Evolutionary conservation across 1,140 invertebrate genomes (phyloP).

Genomic region (Parasteatoda tepidariorum): DNA sequence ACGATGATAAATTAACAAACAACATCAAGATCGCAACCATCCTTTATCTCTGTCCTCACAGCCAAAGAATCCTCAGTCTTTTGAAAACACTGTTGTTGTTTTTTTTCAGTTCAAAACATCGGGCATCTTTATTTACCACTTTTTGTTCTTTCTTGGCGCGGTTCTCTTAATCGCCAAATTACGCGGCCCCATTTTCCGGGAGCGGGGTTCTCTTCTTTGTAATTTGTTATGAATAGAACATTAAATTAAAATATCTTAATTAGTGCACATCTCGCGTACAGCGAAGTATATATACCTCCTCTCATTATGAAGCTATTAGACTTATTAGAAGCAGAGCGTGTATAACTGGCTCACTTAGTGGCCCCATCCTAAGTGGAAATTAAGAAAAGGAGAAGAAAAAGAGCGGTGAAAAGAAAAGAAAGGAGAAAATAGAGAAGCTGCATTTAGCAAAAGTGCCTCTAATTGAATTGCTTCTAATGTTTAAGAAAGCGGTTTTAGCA

Average conservation of each 20-base stretch:
- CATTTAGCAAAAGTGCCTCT: constrained; percentile 52
- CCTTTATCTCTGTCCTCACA: background rate
- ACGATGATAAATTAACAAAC: no score
- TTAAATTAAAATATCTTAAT: constrained; percentile 61
- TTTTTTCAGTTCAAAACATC: no score
- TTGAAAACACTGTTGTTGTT: background rate
- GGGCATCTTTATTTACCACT: constrained; percentile 20
- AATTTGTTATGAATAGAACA: constrained; percentile 58
- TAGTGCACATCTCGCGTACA: constrained; percentile 20
- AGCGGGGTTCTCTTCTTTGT: constrained; percentile 13
- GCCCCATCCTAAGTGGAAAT: constrained; percentile 48
- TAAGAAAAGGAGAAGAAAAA: constrained; percentile 15
- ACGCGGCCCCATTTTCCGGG: constrained; percentile 33
- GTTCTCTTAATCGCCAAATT: constrained; percentile 22
- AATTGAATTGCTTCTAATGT: constrained; percentile 56
- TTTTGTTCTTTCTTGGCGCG: constrained; percentile 44
- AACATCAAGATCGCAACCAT: background rate
- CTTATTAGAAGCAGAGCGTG: constrained; percentile 57
- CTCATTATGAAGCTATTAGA: constrained; percentile 59
- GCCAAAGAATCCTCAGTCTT: background rate
- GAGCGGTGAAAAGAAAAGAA: constrained; percentile 32
- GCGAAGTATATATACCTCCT: constrained; percentile 49
- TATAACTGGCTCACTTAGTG: constrained; percentile 53
- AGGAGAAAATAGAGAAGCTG: constrained; percentile 3
- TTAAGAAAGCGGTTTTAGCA: constrained; percentile 58